Conservation (phyloP, 2,888 invertebrate genomes). For the Loripinus fragilis region DNA sequence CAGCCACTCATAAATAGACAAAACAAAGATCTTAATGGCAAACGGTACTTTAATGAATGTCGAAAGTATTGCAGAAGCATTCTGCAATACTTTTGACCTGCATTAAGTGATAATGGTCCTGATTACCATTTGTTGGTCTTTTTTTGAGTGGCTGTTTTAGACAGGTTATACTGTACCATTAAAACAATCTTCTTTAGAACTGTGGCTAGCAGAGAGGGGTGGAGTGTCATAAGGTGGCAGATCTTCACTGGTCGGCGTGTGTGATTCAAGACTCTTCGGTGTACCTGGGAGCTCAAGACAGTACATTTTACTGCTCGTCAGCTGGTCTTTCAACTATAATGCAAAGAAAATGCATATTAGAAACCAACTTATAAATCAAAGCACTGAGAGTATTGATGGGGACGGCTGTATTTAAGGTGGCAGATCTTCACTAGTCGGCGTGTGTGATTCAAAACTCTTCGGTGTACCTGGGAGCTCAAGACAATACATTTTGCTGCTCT, state of each 20-base stretch:
- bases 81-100: too few species aligned
- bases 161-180: too few species aligned
- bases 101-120: too few species aligned
- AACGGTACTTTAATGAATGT: too few species aligned
- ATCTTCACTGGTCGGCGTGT: slow-evolving; percentile 76
- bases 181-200: slow-evolving; percentile 65
- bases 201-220: slow-evolving; percentile 67
- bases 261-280: slow-evolving; percentile 70
- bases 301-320: slow-evolving; percentile 46
- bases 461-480: slow-evolving; percentile 61
- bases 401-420: too few species aligned
- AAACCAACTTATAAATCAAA: too few species aligned
- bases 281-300: slow-evolving; percentile 58
- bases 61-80: too few species aligned
- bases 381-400: too few species aligned
- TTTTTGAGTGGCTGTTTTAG: too few species aligned
- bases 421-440: slow-evolving; percentile 76
- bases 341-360: too few species aligned
- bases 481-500: slow-evolving; percentile 46
- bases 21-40: too few species aligned
- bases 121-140: too few species aligned
- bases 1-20: neutral
- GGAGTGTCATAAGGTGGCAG: slow-evolving; percentile 75
- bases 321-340: slow-evolving; percentile 63
- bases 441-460: slow-evolving; percentile 71